Conservation (phyloP, 2,113 vertebrate species). For the Motacilla tschutschensis region DNA sequence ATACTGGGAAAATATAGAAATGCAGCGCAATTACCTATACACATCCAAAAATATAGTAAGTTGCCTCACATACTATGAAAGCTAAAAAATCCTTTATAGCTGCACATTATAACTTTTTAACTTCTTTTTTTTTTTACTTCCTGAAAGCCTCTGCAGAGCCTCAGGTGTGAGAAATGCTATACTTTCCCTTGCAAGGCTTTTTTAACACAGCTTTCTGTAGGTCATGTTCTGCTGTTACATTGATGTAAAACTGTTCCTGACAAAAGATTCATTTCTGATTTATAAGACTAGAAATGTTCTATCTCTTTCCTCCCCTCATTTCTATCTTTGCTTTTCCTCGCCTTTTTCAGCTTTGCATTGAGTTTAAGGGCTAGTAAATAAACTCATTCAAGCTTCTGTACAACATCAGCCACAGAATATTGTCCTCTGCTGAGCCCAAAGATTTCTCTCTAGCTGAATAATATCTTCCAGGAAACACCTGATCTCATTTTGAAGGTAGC, state of each 20-base stretch:
- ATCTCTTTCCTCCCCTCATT: neutral
- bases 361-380: neutral
- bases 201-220: neutral
- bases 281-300: neutral
- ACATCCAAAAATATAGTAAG: neutral
- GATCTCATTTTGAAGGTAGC: neutral
- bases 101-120: neutral
- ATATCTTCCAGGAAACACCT: neutral
- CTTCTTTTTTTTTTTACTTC: neutral
- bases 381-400: neutral
- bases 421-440: neutral
- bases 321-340: neutral
- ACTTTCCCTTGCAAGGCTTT: neutral
- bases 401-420: neutral
- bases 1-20: neutral
- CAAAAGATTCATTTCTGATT: neutral
- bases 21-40: neutral
- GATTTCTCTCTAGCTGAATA: neutral
- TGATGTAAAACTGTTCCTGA: neutral
- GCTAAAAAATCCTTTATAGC: neutral
- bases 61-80: neutral
- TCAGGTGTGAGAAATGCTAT: neutral
- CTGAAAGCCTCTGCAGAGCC: neutral
- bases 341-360: neutral
- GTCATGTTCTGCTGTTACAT: neutral